Conservation (phyloP, 1,140 invertebrate genomes). For the Drosophila dunni region DNA sequence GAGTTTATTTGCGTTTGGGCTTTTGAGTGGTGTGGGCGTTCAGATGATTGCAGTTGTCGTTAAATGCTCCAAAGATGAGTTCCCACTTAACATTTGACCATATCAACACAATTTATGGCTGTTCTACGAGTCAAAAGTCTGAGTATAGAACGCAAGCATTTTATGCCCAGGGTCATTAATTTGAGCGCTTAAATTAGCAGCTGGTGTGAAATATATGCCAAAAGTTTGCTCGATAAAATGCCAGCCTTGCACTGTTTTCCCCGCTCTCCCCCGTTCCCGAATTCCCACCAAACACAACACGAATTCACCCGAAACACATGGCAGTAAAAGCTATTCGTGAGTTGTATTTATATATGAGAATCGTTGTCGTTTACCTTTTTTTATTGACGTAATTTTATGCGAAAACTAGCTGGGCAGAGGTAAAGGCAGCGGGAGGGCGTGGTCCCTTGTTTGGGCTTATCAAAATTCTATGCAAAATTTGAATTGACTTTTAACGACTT, state of each 20-base stretch:
- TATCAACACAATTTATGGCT: constrained; percentile 41
- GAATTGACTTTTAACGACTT: constrained; percentile 81
- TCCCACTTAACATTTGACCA: constrained; percentile 37
- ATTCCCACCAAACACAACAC: no score
- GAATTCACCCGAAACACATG: constrained; percentile 4
- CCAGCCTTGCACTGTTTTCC: constrained; percentile 2
- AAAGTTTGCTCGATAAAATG: constrained; percentile 79
- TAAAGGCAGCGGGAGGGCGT: neutral
- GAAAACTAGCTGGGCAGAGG: constrained; percentile 49
- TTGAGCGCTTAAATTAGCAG: constrained; percentile 76
- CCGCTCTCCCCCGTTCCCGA: neutral
- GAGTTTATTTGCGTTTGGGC: neutral
- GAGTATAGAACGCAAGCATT: constrained; percentile 45
- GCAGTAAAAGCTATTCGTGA: constrained; percentile 17
- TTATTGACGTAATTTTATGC: constrained; percentile 77
- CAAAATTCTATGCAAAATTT: constrained; percentile 77
- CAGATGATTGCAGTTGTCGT: constrained; percentile 8
- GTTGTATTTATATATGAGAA: constrained; percentile 17
- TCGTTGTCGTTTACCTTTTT: constrained; percentile 66
- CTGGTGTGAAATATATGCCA: constrained; percentile 77
- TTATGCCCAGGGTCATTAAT: constrained; percentile 71
- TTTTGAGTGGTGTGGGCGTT: neutral
- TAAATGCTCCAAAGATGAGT: constrained; percentile 8
- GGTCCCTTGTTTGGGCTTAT: constrained; percentile 49
- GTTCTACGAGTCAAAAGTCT: constrained; percentile 43